Percentiles rank a stretch among this genome's conserved stretches.
Conservation (phyloP, 1,140 invertebrate genomes). For the Pseudomyrmex gracilis region DNA sequence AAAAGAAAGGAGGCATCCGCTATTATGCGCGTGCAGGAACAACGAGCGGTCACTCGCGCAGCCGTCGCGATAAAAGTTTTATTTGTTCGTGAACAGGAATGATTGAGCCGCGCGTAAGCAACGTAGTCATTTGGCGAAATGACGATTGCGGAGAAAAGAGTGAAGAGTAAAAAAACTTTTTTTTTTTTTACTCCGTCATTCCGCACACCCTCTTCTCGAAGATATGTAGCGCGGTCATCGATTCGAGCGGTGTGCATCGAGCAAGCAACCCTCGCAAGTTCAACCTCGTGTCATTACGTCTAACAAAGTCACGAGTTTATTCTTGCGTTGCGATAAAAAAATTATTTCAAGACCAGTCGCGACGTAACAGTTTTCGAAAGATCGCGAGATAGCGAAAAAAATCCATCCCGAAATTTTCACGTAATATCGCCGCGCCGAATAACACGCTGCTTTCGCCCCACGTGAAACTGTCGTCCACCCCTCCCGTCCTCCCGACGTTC, state of each 20-base stretch:
- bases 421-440: constrained; percentile 43
- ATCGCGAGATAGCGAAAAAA: neutral
- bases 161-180: constrained; percentile 40
- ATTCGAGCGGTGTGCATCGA: constrained; percentile 39
- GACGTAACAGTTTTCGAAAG: neutral
- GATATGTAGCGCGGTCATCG: constrained; percentile 67
- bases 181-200: constrained; percentile 25
- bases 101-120: neutral
- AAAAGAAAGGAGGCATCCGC: neutral
- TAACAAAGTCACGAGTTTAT: constrained; percentile 53
- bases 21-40: neutral
- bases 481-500: constrained; percentile 66
- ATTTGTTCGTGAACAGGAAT: constrained; percentile 24
- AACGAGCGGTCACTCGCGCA: neutral
- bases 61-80: constrained; percentile 38
- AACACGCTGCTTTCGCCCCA: constrained; percentile 72
- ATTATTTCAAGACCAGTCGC: no score
- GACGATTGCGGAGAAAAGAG: constrained; percentile 28
- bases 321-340: constrained; percentile 49
- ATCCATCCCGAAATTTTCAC: neutral
- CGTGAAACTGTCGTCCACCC: constrained; percentile 70
- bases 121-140: constrained; percentile 53
- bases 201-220: constrained; percentile 11
- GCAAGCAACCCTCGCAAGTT: constrained; percentile 39
- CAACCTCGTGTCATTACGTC: constrained; percentile 51